A percentile compares a stretch with the other conserved stretches of the same genome.
Conservation (phyloP, 2,797 vertebrate genomes). For the Dendrocincla tyrannina region DNA sequence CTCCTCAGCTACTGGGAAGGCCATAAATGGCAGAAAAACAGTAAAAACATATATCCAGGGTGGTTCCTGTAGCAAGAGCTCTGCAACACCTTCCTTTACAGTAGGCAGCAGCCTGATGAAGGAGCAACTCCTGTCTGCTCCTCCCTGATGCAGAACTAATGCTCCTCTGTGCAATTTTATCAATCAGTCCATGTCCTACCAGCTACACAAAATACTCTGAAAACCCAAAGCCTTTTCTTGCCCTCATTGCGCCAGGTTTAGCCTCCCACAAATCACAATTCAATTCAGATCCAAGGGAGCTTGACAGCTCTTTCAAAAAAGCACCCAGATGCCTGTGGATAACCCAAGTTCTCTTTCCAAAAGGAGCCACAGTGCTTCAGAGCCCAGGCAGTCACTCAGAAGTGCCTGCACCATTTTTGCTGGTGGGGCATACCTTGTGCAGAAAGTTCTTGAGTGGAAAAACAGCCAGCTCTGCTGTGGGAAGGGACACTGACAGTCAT, state of each 20-base stretch:
- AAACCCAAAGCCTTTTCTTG: neutral
- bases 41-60: fast-evolving
- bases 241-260: fast-evolving
- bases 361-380: neutral
- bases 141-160: neutral
- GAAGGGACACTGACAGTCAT: neutral
- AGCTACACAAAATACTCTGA: neutral
- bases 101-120: neutral
- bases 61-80: neutral
- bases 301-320: neutral
- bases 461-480: neutral
- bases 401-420: neutral
- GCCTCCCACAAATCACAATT: neutral
- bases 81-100: neutral
- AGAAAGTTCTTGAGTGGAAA: neutral
- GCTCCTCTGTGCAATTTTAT: neutral
- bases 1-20: neutral
- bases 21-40: neutral
- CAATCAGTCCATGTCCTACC: too few species aligned
- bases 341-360: neutral
- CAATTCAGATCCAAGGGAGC: neutral
- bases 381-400: fast-evolving
- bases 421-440: fast-evolving
- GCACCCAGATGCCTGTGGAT: neutral
- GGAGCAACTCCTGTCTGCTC: neutral